phyloP scores from a whole-genome alignment of 2,888 invertebrate genomes.

The Drosophila aldrichi region DNA sequence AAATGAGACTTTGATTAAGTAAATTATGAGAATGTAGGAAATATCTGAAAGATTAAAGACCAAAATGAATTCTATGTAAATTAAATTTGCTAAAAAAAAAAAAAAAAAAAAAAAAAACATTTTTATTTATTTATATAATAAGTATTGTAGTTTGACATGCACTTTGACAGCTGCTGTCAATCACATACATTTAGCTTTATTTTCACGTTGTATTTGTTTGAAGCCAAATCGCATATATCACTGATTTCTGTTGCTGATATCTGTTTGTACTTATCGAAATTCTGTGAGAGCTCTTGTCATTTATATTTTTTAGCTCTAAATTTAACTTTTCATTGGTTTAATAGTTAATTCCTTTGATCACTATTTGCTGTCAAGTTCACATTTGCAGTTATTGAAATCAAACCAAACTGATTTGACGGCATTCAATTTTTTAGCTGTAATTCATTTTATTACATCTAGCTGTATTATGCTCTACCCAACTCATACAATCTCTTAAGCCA shows the following conservation, averaged over 20 bases:
- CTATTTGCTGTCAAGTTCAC: too few species aligned
- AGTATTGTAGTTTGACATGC: not conserved
- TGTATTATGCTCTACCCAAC: too few species aligned
- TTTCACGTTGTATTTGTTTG: not conserved
- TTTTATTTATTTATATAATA: not conserved
- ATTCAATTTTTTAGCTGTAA: too few species aligned
- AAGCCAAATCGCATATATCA: not conserved
- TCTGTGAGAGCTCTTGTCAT: not conserved
- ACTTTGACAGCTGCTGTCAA: constrained; percentile 13
- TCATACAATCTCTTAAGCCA: too few species aligned
- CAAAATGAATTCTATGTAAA: too few species aligned
- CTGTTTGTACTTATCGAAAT: not conserved
- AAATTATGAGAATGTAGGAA: not conserved
- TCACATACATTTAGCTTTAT: not conserved
- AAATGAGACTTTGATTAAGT: not conserved
- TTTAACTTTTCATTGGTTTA: not conserved
- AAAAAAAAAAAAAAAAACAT: too few species aligned
- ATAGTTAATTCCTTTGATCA: not conserved
- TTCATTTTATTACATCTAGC: too few species aligned
- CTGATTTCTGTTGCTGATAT: not conserved
- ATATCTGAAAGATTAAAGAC: too few species aligned
- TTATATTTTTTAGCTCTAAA: not conserved
- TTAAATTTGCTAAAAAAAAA: not conserved
- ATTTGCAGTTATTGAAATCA: too few species aligned
- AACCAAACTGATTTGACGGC: too few species aligned